Evolutionary conservation across 35 echinoderm and acorn worm species (phyloP).

Genomic region (Strongylocentrotus purpuratus): DNA sequence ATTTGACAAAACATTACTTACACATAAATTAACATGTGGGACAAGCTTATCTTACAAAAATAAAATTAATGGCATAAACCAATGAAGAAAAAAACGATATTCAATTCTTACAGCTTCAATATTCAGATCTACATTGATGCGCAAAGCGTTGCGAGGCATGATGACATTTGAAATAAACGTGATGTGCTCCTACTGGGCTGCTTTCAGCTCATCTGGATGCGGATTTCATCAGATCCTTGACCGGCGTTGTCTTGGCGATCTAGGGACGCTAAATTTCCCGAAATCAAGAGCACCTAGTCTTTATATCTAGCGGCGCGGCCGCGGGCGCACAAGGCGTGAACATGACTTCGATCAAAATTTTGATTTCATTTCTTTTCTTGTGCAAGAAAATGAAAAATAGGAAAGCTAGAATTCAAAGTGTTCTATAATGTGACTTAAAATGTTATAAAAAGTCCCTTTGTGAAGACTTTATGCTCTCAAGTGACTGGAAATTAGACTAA

Average conservation of each 20-base stretch:
- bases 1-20: background rate
- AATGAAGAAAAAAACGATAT: background rate
- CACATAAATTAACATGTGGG: background rate
- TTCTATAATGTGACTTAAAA: too few relatives aligned
- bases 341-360: too few relatives aligned
- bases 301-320: too few relatives aligned
- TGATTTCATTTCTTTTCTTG: too few relatives aligned
- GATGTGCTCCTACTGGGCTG: background rate
- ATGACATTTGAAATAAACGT: background rate
- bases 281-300: too few relatives aligned
- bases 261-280: too few relatives aligned
- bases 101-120: constrained; percentile 4
- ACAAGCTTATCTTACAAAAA: background rate
- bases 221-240: background rate
- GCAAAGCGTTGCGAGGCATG: constrained; percentile 11
- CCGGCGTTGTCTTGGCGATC: background rate
- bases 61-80: background rate
- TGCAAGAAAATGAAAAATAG: too few relatives aligned
- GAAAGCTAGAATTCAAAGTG: too few relatives aligned
- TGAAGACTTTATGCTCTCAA: too few relatives aligned
- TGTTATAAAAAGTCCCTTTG: too few relatives aligned
- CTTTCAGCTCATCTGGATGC: background rate
- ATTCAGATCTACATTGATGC: constrained; percentile 11
- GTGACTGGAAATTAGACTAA: too few relatives aligned
- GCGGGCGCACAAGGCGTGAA: too few relatives aligned